Base-by-base conservation (phyloP, 2,888 invertebrate genomes). In the Spilarctia lutea region DNA sequence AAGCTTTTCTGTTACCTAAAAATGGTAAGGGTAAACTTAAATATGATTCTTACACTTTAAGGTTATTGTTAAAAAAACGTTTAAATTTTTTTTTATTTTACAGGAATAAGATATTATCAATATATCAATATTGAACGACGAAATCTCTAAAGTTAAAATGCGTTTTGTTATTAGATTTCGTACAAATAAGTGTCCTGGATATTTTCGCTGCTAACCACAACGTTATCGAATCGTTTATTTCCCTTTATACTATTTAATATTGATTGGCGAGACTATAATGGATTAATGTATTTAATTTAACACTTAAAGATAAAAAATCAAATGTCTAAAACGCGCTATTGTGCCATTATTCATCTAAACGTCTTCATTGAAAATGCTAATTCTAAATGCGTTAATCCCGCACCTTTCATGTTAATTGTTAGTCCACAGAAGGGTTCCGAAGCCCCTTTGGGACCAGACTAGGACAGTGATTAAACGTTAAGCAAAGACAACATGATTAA, bases 381-480 rank as follows among this genome's bases (percentile, higher is more conserved):
- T 83, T 77, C 60, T 71, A 77, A 75, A 82, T 74, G 68, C 77
- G 73, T 81, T 82, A 83, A 83, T 82, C 77, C 75, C 74, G 74
- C 77, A 82, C 83, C 81, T 82, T 82, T 81, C 83, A 82, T 82
- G 82, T 75, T 81, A 82, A 82, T 83, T 83, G 65, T 71, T 66
- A 77, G 79, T 68, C 75, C 75, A 74, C 71, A 81, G 42, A 71
- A 76, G 82, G 82, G 73, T 65, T 74, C 45, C 33, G 70, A 30
- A 67, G 73, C 73, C 79, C 83, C 81, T 77, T 81, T 65, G 52
- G 69, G 75, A 76, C 65, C 68, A 73, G 75, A 67, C 75, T 52
- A 78, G 75, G 75, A 73, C 75, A 71, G 73, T 76, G 83, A 82
- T 82, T 81, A 83, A 82, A 77, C 72, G 74, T 72, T 75, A 71